These are phyloP conservation scores for Porites evermanni DNA, from an alignment of 92 coral and sea anemone genomes.

Conservation along the genomic window DNA sequence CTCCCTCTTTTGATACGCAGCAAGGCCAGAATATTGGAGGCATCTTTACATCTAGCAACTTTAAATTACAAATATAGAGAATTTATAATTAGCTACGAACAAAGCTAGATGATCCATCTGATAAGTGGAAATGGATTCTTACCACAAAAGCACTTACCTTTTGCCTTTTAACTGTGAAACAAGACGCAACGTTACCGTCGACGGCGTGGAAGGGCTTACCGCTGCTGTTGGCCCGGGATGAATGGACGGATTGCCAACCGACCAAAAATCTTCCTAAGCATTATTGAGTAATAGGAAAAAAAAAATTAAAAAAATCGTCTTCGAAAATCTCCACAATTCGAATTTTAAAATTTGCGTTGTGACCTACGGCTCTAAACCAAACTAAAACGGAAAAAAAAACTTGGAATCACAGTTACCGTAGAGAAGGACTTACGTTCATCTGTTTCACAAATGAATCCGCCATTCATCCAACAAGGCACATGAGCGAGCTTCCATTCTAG, in stretches of 20 bases:
- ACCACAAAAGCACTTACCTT: neutral
- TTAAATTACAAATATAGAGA: no score
- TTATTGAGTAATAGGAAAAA: neutral
- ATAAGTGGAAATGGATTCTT: neutral
- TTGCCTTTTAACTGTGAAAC: conserved; percentile 48
- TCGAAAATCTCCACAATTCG: no score
- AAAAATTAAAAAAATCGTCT: neutral
- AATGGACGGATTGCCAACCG: conserved; percentile 27
- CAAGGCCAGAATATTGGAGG: no score
- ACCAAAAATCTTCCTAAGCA: conserved; percentile 51
- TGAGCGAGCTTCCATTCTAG: conserved; percentile 9
- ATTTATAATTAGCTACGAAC: no score
- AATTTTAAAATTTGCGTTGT: no score
- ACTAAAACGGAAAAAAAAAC: neutral
- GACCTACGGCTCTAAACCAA: no score
- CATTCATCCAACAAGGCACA: neutral
- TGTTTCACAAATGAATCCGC: conserved; percentile 16
- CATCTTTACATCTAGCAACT: no score
- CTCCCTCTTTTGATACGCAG: no score
- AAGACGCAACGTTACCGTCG: conserved; percentile 70
- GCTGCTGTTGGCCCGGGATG: neutral
- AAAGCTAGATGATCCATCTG: no score
- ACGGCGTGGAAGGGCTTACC: conserved; percentile 53
- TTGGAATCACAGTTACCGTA: neutral
- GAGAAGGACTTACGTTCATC: conserved; percentile 24